Evolutionary conservation across 2,888 invertebrate genomes (phyloP), one percentile per base, ranked within the genome.

Genomic region (Epiperipatus broadwayi): DNA sequence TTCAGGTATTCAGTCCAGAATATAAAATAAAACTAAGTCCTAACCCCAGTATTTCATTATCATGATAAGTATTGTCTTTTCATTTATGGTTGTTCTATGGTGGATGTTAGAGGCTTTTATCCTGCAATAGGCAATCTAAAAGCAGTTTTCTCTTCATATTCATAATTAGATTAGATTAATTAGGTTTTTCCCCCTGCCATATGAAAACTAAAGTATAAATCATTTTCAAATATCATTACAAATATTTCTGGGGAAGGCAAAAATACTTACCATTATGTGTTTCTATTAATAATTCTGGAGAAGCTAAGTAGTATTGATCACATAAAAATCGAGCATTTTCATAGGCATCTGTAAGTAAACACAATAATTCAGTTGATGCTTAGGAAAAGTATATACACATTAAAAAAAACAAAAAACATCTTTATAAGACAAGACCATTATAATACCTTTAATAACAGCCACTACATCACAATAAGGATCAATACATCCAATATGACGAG

Each of bases 301-400:
- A 78, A 2, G 77, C 75, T 53, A 93, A 64, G 62, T 99, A 99
- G 63, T 97, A 97, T 61, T 91, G 78, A 58, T 99, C 97, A 66
- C 97, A 99, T 28, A 99, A 71, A 61, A 95, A 93, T 47, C 84
- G 68, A 0, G 97, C 93, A 64, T 93, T 95, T 58, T 91, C 89
- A 60, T 83, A 97, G 0, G 97, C 95, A 64, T 97, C 95, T 60
- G 49, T 21, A 51, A 40, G 15, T 22, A 41, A 31, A 10, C 21
- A 22, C 15, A 15, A 40, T 19, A 8, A 10, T 18, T 16, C 7
- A 40, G 7, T 4, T 22, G 15, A 33, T 4, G n/a, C 27, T 5
- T n/a, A 37, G 42, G 42, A 19, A 35, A 37, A 25, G 15, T n/a
- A 33, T 34, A 36, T 20, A 31, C 31, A 16, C n/a, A 33, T 18